A percentile compares a stretch with the other conserved stretches of the same genome.
phyloP scores from a whole-genome alignment of 1,140 invertebrate species.

The Saccostrea cuccullata region DNA sequence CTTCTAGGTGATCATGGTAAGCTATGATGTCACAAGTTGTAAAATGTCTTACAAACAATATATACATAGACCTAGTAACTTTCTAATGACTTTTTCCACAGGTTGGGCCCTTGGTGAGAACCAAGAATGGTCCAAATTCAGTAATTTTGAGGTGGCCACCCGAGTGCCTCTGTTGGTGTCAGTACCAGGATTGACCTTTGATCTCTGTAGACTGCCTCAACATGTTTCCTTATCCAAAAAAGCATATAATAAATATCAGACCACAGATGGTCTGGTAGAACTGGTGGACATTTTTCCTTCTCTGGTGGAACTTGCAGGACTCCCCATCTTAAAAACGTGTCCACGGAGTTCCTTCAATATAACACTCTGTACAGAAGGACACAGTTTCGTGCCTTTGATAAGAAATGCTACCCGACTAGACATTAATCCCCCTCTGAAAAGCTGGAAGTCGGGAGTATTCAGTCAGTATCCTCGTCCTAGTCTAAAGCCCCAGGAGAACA shows the following conservation, averaged over 20 bases:
- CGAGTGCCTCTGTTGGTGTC: slow-evolving; percentile 88
- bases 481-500: slow-evolving; percentile 84
- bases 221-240: not conserved
- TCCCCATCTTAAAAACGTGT: slow-evolving; percentile 82
- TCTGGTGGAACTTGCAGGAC: slow-evolving; percentile 85
- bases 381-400: slow-evolving; percentile 81
- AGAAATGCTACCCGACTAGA: not conserved
- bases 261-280: slow-evolving; percentile 82
- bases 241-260: not conserved
- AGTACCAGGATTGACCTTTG: slow-evolving; percentile 80
- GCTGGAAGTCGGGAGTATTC: slow-evolving; percentile 81
- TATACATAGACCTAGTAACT: not conserved
- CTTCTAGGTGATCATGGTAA: slow-evolving; percentile 91
- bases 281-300: slow-evolving; percentile 92
- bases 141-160: slow-evolving; percentile 90
- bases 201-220: not conserved
- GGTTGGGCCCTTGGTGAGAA: slow-evolving; percentile 95
- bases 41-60: not conserved
- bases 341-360: slow-evolving; percentile 75
- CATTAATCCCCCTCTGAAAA: not conserved
- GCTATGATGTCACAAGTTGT: slow-evolving; percentile 38
- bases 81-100: slow-evolving; percentile 76
- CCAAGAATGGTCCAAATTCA: slow-evolving; percentile 94
- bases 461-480: slow-evolving; percentile 92
- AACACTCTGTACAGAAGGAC: slow-evolving; percentile 86